Conservation (phyloP, 2,888 invertebrate species). For the Phyllotreta striolata region DNA sequence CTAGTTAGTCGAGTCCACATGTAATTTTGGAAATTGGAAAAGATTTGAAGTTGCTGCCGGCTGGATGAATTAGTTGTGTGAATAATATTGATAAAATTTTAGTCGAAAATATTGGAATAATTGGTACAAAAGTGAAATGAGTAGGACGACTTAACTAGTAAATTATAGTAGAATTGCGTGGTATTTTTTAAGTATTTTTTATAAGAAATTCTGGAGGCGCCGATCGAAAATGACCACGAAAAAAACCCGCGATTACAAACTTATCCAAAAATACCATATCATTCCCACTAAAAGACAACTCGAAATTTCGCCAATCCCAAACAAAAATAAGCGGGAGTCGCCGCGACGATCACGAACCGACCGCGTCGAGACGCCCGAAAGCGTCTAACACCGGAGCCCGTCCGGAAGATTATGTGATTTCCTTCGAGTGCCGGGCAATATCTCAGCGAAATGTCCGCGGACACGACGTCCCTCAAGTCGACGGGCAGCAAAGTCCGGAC, state of each 20-base stretch:
- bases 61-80: too few relatives aligned
- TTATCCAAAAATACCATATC: conserved; percentile 26
- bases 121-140: too few relatives aligned
- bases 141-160: too few relatives aligned
- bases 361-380: conserved; percentile 28
- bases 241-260: conserved; percentile 6
- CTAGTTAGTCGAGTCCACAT: too few relatives aligned
- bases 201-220: too few relatives aligned
- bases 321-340: conserved; percentile 37
- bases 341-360: conserved; percentile 33
- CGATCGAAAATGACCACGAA: conserved; percentile 1
- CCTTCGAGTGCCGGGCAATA: not conserved
- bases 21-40: too few relatives aligned
- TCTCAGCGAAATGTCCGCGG: conserved; percentile 32
- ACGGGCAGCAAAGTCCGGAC: conserved; percentile 37
- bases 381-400: not conserved
- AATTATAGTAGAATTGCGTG: too few relatives aligned
- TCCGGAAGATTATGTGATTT: conserved; percentile 11
- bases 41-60: too few relatives aligned
- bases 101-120: too few relatives aligned
- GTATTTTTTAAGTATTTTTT: too few relatives aligned
- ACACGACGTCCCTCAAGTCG: conserved; percentile 32
- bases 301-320: conserved; percentile 27
- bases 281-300: conserved; percentile 19
- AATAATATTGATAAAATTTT: too few relatives aligned